Base-by-base conservation (phyloP, 2,797 vertebrate genomes). In the Microchirus variegatus region DNA sequence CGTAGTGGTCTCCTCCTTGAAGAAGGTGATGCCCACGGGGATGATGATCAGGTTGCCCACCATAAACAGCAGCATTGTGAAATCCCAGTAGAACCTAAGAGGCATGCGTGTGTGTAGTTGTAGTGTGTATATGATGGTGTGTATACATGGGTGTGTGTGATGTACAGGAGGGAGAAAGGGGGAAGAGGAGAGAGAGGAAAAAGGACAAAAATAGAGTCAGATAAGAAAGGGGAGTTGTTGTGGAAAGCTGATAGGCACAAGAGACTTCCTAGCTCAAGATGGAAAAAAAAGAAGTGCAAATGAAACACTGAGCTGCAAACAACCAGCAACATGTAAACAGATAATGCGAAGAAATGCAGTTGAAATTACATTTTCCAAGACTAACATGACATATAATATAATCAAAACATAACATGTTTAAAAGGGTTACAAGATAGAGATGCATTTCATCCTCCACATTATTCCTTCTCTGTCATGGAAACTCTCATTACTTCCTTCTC, bases 1-100 rank as follows among this genome's bases (percentile, higher is more conserved):
- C 0, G 97, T 95, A 0, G 97, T 99, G 85, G 95, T 99, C 92
- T 98, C 97, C 0, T 99, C 97, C 85, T 98, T 99, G 92, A 99
- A 99, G 94, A 99, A 99, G 63, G 97, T 99, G 93, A 99, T 99
- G 81, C 97, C 97, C 78, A 99, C 97, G 0, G 97, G 97, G 73
- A 99, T 98, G 90, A 99, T 96, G 90, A 99, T 98, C 84, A 99
- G 93, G 90, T 99, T 99, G 37, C 97, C 96, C 78, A 98, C 96
- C 97, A 99, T 99, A 86, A 99, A 98, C 43, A 99, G 92, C 80
- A 99, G 92, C 97, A 99, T 99, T 1, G 96, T 97, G 93, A 99
- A 98, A 89, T 99, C 97, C 97, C 97, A 99, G 89, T 99, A 99
- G 93, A 99, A 99, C 93, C 97, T 99, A 85, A 19, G 53, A 60